Percentiles rank a stretch among this genome's conserved stretches.
These are phyloP conservation scores for Trinorchestia longiramus DNA, from an alignment of 1,140 invertebrate genomes.

Conservation along the genomic window DNA sequence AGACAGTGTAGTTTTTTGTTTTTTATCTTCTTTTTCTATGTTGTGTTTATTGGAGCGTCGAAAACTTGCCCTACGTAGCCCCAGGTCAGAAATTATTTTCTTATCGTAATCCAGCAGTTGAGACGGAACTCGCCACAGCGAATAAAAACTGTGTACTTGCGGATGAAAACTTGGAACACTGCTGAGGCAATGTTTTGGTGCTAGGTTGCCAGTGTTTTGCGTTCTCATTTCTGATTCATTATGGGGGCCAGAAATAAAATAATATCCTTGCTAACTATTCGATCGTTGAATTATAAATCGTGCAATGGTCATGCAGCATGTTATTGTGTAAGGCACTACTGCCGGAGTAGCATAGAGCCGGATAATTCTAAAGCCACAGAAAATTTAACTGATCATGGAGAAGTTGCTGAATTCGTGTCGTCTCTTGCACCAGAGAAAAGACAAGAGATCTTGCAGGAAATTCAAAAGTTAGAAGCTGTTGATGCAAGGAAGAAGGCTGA, in stretches of 20 bases:
- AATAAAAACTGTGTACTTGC: not conserved
- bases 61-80: too few relatives aligned
- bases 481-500: constrained; percentile 42
- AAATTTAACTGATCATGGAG: not conserved
- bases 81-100: too few relatives aligned
- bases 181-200: not conserved
- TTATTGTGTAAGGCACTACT: not conserved
- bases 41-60: too few relatives aligned
- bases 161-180: not conserved
- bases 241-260: not conserved
- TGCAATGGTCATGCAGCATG: not conserved
- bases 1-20: too few relatives aligned
- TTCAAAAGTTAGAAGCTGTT: not conserved
- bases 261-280: not conserved
- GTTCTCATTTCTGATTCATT: not conserved
- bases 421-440: not conserved
- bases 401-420: not conserved
- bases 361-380: not conserved
- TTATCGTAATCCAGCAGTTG: not conserved
- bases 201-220: not conserved
- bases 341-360: not conserved
- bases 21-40: too few relatives aligned
- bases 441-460: not conserved
- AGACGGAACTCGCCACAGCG: not conserved
- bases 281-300: not conserved